Evolutionary conservation across 2,888 invertebrate genomes (phyloP), one percentile per base, ranked within the genome.

Genomic region (Sphecodes monilicornis): DNA sequence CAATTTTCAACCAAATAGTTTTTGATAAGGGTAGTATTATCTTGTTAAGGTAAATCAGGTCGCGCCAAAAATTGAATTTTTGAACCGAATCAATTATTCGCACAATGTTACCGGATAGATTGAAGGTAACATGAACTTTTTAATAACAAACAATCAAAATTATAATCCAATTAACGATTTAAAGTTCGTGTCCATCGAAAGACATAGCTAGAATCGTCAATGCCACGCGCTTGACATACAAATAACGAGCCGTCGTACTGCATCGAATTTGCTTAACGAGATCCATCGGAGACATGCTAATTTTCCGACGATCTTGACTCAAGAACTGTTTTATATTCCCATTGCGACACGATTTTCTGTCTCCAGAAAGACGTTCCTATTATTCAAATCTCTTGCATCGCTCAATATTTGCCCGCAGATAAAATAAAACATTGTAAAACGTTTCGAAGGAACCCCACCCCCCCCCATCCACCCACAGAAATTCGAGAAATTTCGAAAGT

Each of bases 251-350:
- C 64, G 43, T 50, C 60, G 54, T 70, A 73, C 66, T 43, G 73
- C 70, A 82, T 70, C 29, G 43, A 66, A 77, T 84, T 84, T 77
- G 69, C 70, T 74, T 75, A 75, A 84, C 39, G 46, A 64, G 57
- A 54, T 66, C 39, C 82, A 77, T 32, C 60, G 70, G 70, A 18
- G 16, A 3, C 46, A 74, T 22, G 74, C 41, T 77, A 77, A 82
- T 84, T 60, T 54, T 11, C 13, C 39, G 32, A 71, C 29, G 71
- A 75, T 82, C 57, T 74, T 77, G 64, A 82, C 64, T 66, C 39
- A 64, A 71, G 11, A 22, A 50, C 60, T 13, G 60, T 26, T 50
- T 36, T 29, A 11, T 43, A 50, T 18, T 74, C 36, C 16, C 29
- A 10, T 26, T n/a, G 22, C 13, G 5, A 32, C 70, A 26, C 26